Evolutionary conservation across 2,888 invertebrate genomes (phyloP), one percentile per base, ranked within the genome.

Genomic region (Lycia hirtaria): DNA sequence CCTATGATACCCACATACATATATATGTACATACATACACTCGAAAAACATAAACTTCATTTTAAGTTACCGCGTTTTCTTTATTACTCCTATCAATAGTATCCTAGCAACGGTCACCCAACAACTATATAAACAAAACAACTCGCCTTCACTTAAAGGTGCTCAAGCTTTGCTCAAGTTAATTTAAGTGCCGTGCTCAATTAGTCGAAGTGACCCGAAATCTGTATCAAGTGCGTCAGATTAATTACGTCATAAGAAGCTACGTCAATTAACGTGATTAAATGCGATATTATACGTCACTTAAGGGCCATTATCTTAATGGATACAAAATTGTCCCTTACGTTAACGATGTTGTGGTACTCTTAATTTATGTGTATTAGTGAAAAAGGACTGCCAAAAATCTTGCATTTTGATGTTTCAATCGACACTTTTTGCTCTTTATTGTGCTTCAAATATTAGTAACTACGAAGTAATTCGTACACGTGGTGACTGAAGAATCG

Each of bases 51-150:
- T 14, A 32, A 32, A 14, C 14, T 5, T n/a, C n/a, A 14, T 26
- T 17, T 30, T 28, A 28, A 30, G 15, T 28, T 17, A 7, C 43
- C 35, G 35, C 33, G 43, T 43, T 4, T 4, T 19, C 6, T 0
- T 4, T 19, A 2, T 0, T 10, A 26, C 33, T 6, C 53, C n/a
- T n/a, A n/a, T n/a, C 9, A 26, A 26, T 6, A 50, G 64, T 58
- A 54, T 43, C 65, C 47, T 53, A 56, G 65, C 62, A 56, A 65
- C 60, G 37, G 20, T 7, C 7, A 12, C 33, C 14, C 48, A 48
- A 49, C 56, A 50, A 56, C 56, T 37, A 51, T 17, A 26, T 12
- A 62, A 58, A 57, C 64, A 60, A 57, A 60, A 48, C 54, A 51
- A 45, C 20, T 9, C 38, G 4, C 24, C n/a, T 15, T 3, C 17